These are phyloP conservation scores for Drosophila serrata DNA, from an alignment of 1,140 invertebrate species.

Conservation along the genomic window DNA sequence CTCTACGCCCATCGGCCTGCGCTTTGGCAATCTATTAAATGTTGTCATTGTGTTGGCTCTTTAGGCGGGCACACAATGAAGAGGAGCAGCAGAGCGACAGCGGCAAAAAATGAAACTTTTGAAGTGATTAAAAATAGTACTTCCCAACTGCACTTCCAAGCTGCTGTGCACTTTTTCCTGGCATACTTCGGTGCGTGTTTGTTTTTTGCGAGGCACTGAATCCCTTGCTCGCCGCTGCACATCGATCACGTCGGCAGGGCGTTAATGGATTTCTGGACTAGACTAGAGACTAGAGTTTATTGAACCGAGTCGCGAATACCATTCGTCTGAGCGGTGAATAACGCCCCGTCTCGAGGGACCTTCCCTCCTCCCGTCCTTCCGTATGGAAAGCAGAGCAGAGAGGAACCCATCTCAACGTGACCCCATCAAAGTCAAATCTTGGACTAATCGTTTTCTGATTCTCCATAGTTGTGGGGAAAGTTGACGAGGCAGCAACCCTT, in stretches of 20 bases:
- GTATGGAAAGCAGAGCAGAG: slow-evolving; percentile 2
- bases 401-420: slow-evolving; percentile 25
- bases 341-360: neutral
- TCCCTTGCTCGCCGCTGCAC: slow-evolving; percentile 29
- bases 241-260: slow-evolving; percentile 70
- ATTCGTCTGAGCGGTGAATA: slow-evolving; percentile 41
- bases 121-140: slow-evolving; percentile 81
- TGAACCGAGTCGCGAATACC: slow-evolving; percentile 65
- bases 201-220: slow-evolving; percentile 29
- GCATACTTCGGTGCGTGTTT: slow-evolving; percentile 51
- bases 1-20: slow-evolving; percentile 15
- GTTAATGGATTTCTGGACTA: slow-evolving; percentile 78
- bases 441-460: slow-evolving; percentile 81
- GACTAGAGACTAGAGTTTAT: slow-evolving; percentile 76
- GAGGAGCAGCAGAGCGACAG: slow-evolving; percentile 20
- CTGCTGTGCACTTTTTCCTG: slow-evolving; percentile 49
- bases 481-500: slow-evolving; percentile 26
- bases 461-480: neutral
- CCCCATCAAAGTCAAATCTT: slow-evolving; percentile 60
- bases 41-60: slow-evolving; percentile 74
- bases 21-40: slow-evolving; percentile 77
- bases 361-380: neutral
- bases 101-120: slow-evolving; percentile 64
- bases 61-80: slow-evolving; percentile 67
- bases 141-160: slow-evolving; percentile 10